These are phyloP conservation scores for Chrysodeixis includens DNA, from an alignment of 2,888 invertebrate genomes.

Conservation along the genomic window DNA sequence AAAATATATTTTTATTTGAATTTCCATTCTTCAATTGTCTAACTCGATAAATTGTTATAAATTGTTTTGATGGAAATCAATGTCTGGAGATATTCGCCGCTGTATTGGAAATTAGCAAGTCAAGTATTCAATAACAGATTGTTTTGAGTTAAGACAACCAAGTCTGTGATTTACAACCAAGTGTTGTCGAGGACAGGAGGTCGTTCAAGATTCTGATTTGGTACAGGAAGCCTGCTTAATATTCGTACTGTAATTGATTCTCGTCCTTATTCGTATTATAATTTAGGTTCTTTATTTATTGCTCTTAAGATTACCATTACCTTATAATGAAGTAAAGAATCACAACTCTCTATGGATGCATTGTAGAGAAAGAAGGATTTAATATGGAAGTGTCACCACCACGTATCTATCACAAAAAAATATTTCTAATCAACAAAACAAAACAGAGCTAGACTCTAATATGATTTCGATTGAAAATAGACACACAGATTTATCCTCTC, in stretches of 20 bases:
- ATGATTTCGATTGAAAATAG: not conserved
- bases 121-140: constrained; percentile 60
- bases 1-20: too few species aligned
- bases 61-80: constrained; percentile 10
- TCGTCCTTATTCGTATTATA: not conserved
- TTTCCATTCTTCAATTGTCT: not conserved
- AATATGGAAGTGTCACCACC: too few species aligned
- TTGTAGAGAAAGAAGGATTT: too few species aligned
- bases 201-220: constrained; percentile 18
- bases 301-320: too few species aligned
- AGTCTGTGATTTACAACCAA: constrained; percentile 41
- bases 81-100: constrained; percentile 11
- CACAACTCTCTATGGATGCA: too few species aligned
- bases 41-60: not conserved
- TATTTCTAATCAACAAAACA: too few species aligned
- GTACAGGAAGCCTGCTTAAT: not conserved
- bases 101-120: constrained; percentile 28
- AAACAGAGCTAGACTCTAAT: not conserved
- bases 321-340: too few species aligned
- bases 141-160: constrained; percentile 47
- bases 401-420: too few species aligned
- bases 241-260: not conserved
- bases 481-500: not conserved
- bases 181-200: constrained; percentile 44
- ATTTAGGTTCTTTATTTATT: not conserved